Evolutionary conservation across 2,888 invertebrate genomes (phyloP), one percentile per base, ranked within the genome.

Genomic region (Caenorhabditis sp.): DNA sequence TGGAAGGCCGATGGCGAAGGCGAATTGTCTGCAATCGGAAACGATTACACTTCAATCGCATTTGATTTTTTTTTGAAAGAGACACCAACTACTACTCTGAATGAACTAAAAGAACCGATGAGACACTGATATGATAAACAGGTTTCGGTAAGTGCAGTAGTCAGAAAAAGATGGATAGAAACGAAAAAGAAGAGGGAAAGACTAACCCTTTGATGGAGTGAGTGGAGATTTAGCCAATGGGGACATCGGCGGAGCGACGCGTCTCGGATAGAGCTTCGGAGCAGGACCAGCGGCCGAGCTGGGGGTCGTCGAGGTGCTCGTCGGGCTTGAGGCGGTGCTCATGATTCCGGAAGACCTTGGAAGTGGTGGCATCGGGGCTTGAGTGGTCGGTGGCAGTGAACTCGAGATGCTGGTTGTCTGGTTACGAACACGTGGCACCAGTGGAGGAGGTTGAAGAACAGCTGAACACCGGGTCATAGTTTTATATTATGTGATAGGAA

Each of bases 371-470:
- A 76, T 75, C 15, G 76, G 66, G 7, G 72, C 68, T 46, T 68
- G 46, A 9, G 72, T 66, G 9, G 76, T 75, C 11, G 78, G 71
- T 52, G 78, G 74, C 15, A 73, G 43, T 8, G 55, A 45, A 5
- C 15, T 27, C 32, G 26, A 35, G 35, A n/a, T n/a, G n/a, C n/a
- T 43, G 32, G 27, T 13, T 37, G 45, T 17, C 8, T 58, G 55
- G 11, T 61, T 26, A 13, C 73, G 68, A 22, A 43, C 24, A 32
- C 59, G 46, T 20, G 65, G 76, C 8, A 59, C 26, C 8, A 65
- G 59, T 63, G 79, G 79, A n/a, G 79, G 79, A 30, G 79, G 76
- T 73, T 79, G 79, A 22, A 79, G 68, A 22, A 50, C 52, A 46
- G 74, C 79, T 79, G 63, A 76, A 79, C 58, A 50, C 20, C 48